Evolutionary conservation across 2,797 vertebrate genomes (phyloP), one percentile per base, ranked within the genome.

Genomic region (Sparidentex hasta): DNA sequence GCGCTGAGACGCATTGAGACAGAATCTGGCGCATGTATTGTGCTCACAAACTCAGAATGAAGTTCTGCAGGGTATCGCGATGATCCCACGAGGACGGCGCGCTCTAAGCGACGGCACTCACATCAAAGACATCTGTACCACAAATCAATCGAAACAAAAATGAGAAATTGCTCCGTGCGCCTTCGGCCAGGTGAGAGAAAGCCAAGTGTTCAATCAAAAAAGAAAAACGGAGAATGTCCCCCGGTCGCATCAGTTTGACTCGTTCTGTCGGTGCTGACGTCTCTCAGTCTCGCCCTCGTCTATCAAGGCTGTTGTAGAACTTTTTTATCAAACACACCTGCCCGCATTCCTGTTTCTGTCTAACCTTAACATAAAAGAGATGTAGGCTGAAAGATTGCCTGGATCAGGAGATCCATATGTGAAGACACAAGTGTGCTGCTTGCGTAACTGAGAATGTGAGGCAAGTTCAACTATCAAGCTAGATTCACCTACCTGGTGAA

Each of bases 21-120:
- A 73, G 76, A 86, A 81, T 87, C 84, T 87, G 87, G 82, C 75
- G 69, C 85, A 86, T 21, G 56, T 17, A 89, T 90, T 91, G 75
- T 91, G 11, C 68, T 63, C 21, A 25, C 6, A 72, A 76, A 72
- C 46, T 46, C 51, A 58, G 54, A 69, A 70, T 58, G 80, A 74
- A 71, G 38, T 57, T 74, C 54, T 86, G 78, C 16, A 21, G 50
- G 74, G 72, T 50, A 66, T 63, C 4, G 29, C 4, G 29, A 52
- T 7, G 20, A 48, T 87, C 76, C 86, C 80, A 54, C 6, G 69
- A 81, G 85, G 79, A 29, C 41, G 4, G 7, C n/a, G 0, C 8
- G 1, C 27, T 70, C 55, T 23, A 25, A 83, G 87, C 72, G 82
- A 90, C 27, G 56, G 62, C 63, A 27, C 47, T 25, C 1, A 21